Evolutionary conservation across 2,797 vertebrate genomes (phyloP).

Genomic region (Myoxocephalus aenaeus): DNA sequence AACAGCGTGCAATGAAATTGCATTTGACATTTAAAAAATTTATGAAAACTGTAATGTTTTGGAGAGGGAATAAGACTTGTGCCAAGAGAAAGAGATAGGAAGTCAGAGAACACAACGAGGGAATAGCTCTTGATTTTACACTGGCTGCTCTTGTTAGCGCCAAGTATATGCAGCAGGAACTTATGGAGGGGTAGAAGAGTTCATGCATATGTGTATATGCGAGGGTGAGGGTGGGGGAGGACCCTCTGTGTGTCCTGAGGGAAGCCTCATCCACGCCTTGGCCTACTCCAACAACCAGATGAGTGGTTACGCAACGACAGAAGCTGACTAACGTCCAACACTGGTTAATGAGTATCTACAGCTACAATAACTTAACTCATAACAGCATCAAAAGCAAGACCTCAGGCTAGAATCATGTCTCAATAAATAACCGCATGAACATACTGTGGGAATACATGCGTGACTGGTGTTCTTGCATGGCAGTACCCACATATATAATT

Average conservation of each 20-base stretch:
- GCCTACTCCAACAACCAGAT: constrained; percentile 78
- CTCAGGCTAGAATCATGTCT: constrained; percentile 31
- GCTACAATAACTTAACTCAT: constrained; percentile 68
- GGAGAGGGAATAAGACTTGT: constrained; percentile 17
- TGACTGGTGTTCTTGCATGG: constrained; percentile 8
- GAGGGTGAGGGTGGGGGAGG: constrained; percentile 49
- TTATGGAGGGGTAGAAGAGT: constrained; percentile 44
- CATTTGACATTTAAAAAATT: constrained; percentile 68
- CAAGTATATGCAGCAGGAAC: constrained; percentile 45
- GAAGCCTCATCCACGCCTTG: constrained; percentile 80
- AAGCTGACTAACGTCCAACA: constrained; percentile 70
- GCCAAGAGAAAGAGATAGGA: background rate
- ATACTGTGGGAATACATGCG: constrained; percentile 14
- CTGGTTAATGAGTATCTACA: constrained; percentile 76
- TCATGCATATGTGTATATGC: constrained; percentile 34
- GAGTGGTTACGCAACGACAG: constrained; percentile 75
- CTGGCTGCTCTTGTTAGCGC: constrained; percentile 48
- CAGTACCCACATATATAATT: background rate
- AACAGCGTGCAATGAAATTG: constrained; percentile 64
- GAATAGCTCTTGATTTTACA: constrained; percentile 43
- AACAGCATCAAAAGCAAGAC: constrained; percentile 61
- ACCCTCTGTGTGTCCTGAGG: constrained; percentile 75
- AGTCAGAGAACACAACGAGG: constrained; percentile 11
- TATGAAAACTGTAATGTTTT: constrained; percentile 46
- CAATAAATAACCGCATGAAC: constrained; percentile 7